Conservation (phyloP, 2,113 vertebrate species). For the Myiagra hebetior region DNA sequence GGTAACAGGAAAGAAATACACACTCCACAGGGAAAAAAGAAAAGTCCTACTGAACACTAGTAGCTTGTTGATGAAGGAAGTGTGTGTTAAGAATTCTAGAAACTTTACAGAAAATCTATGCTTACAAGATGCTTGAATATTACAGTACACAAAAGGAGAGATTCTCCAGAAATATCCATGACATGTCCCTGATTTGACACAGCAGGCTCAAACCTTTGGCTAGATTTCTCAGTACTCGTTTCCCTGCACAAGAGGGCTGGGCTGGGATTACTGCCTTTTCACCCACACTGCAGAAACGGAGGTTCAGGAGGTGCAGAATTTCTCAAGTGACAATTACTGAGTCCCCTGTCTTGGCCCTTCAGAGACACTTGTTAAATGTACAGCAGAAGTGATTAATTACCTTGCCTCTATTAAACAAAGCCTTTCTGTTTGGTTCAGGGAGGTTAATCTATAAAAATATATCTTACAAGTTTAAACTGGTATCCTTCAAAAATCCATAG, state of each 20-base stretch:
- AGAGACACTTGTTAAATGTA: not conserved
- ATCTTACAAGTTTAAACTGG: not conserved
- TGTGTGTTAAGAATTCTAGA: accelerated
- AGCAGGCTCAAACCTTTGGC: not conserved
- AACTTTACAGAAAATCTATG: not conserved
- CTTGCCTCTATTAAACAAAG: not conserved
- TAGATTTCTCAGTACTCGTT: not conserved
- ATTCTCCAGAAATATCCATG: not conserved
- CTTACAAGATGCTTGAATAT: not conserved
- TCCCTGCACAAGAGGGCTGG: not conserved
- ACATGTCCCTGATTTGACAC: not conserved
- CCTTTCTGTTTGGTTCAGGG: not conserved
- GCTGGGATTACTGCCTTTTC: not conserved
- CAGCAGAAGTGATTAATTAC: not conserved
- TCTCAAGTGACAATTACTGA: not conserved
- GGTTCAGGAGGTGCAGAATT: accelerated
- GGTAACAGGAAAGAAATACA: not conserved
- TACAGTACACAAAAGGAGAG: not conserved
- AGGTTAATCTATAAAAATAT: not conserved
- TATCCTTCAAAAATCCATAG: not conserved
- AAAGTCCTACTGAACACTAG: not conserved
- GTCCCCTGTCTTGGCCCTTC: not conserved
- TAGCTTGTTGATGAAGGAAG: not conserved
- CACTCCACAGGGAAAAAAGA: not conserved
- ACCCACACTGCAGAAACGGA: accelerated